Evolutionary conservation across 2,888 invertebrate genomes (phyloP), one percentile per base, ranked within the genome.

Genomic region (Tenthredo mesomela): DNA sequence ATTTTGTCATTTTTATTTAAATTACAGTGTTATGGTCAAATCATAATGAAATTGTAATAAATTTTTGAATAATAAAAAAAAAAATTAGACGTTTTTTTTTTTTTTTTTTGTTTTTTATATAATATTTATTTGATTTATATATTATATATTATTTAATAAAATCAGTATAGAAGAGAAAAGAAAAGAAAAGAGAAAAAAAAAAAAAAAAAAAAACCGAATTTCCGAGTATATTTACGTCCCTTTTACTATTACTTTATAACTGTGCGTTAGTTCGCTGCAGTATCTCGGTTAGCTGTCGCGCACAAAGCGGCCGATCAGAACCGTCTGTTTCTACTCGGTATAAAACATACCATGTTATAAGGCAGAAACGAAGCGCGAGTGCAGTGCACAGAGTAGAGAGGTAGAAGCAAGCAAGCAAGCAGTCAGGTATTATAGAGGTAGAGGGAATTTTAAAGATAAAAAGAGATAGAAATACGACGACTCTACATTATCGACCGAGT

Each of bases 281-380:
- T 6, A 6, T 6, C 37, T 65, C 67, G 29, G 25, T 15, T 61
- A 4, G 9, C 80, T n/a, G 80, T 37, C 80, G 58, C 58, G 80
- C 80, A 80, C 80, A 40, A 54, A 37, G 58, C 80, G 80, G 61
- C 58, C 61, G 58, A 80, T 40, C 40, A 40, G 37, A 40, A 61
- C 61, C 80, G 80, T 61, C 80, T 80, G 58, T 80, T 80, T 80
- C 80, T 61, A 80, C 80, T 80, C 25, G 29, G 18, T 77, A 33
- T 21, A 50, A 25, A n/a, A 10, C n/a, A 10, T 37, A 40, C 71
- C 21, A 21, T 73, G 43, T 40, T 73, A 73, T 40, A 73, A 6
- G n/a, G 18, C 47, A 25, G n/a, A n/a, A n/a, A n/a, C 25, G 5
- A 4, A n/a, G n/a, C n/a, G 25, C 37, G 12, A 15, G 3, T 12